Base-by-base conservation (phyloP, 1,140 invertebrate genomes). In the Drosophila virilis region DNA sequence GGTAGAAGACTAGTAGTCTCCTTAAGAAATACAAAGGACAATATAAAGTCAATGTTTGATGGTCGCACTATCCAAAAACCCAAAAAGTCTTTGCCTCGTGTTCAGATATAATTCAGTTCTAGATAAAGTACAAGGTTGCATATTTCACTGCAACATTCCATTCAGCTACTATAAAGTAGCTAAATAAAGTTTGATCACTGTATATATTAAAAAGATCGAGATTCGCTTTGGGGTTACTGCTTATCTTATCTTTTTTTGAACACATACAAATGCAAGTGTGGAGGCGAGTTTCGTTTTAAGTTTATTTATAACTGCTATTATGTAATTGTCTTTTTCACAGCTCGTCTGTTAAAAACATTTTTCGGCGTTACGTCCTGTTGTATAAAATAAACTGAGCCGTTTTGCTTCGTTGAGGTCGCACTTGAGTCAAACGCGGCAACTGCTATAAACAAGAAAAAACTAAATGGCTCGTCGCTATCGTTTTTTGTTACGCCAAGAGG, bases 371-470 rank as follows among this genome's bases (percentile, higher is more conserved):
- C 74, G 42, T 62, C 58, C 46, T 59, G 62, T 77, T 62, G 57
- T 58, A 40, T 59, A 64, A 77, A 77, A 42, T 45, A 58, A 62
- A 77, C 74, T 77, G 71, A 77, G 51, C 65, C 22, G 43, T 48
- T 73, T 45, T 50, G 60, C 32, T 12, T 33, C 50, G 37, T 65
- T 48, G 43, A 33, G 42, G 50, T 48, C 81, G 66, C 74, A 77
- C 51, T 62, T 55, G 74, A 82, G 38, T 15, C 50, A 55, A 66
- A 54, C 17, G 17, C 38, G 33, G 46, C 55, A 45, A 75, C 74
- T 85, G 82, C 81, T 81, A 73, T 78, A 85, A 86, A 75, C 75
- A 86, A 78, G 81, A 86, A 85, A 85, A 85, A 82, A 86, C 86
- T 28, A 57, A 35, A 62, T 45, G 35, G 54, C 51, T 33, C 54